Evolutionary conservation across 2,888 invertebrate species (phyloP).

Genomic region (Catocala fraxini): DNA sequence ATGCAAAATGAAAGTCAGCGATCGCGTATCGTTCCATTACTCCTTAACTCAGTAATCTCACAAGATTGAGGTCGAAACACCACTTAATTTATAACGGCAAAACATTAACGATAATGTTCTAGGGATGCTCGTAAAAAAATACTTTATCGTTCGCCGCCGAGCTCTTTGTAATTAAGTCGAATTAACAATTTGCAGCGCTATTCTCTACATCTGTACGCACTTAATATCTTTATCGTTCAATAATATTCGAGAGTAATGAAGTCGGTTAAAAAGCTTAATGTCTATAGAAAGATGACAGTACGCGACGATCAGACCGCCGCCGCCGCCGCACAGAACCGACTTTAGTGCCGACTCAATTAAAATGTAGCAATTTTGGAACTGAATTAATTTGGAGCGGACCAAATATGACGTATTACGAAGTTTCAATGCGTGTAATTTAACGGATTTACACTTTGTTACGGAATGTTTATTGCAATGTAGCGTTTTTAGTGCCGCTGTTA

Average conservation of each 20-base stretch:
- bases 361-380: slow-evolving; percentile 73
- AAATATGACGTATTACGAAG: slow-evolving; percentile 29
- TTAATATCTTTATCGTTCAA: slow-evolving; percentile 76
- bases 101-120: slow-evolving; percentile 75
- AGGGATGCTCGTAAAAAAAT: slow-evolving; percentile 74
- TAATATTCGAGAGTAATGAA: slow-evolving; percentile 57
- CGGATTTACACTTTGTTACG: slow-evolving; percentile 15
- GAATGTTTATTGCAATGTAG: slow-evolving; percentile 11
- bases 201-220: slow-evolving; percentile 67
- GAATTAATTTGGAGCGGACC: slow-evolving; percentile 15
- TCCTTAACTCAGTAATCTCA: slow-evolving; percentile 48
- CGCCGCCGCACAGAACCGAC: slow-evolving; percentile 62
- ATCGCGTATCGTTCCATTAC: slow-evolving; percentile 45
- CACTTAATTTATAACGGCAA: slow-evolving; percentile 78
- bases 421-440: slow-evolving; percentile 25
- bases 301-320: slow-evolving; percentile 41
- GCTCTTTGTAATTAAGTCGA: slow-evolving; percentile 78
- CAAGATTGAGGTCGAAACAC: slow-evolving; percentile 60
- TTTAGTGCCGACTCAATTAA: slow-evolving; percentile 81
- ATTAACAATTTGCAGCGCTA: slow-evolving; percentile 78
- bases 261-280: slow-evolving; percentile 44
- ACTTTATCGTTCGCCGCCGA: slow-evolving; percentile 71
- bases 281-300: slow-evolving; percentile 52
- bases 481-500: slow-evolving; percentile 5
- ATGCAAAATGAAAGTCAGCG: slow-evolving; percentile 35